Evolutionary conservation across 2,888 invertebrate species (phyloP), one percentile per base, ranked within the genome.

Genomic region (Globia sparganii): DNA sequence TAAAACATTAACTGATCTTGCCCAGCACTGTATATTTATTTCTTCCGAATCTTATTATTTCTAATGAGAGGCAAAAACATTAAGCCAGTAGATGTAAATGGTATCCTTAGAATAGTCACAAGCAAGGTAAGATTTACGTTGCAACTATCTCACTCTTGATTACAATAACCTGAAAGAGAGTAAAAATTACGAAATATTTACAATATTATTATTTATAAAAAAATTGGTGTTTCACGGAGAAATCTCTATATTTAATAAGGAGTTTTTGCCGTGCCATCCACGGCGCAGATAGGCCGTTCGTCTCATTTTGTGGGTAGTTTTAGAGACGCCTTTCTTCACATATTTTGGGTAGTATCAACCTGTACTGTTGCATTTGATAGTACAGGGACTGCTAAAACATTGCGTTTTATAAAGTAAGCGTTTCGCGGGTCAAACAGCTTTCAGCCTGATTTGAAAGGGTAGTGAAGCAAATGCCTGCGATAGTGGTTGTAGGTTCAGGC

Each of bases 101-200:
- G 75, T 80, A 75, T 78, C 37, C 79, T 80, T 85, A 88, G 0
- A 78, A 65, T 79, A 85, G 74, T 83, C 78, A 88, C 88, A 89
- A 85, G 85, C 86, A 84, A 87, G 77, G 81, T 84, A 88, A 67
- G 71, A 70, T 75, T 87, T 78, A 86, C 82, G 69, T 84, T 81
- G 88, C 86, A 75, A 81, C 86, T 75, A 75, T 89, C 87, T 89
- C 90, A 88, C 90, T 90, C 89, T 82, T 81, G 65, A 78, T 87
- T 83, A 85, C 75, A 88, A 76, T 83, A 67, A 78, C 59, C 46
- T 76, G 80, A 81, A 85, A 87, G 78, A 78, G 77, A 81, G 64
- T 84, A 78, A 77, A 78, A 78, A 76, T 70, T 66, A 80, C 72
- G 49, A 88, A 88, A 86, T 89, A 89, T 88, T 78, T 88, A 89